Base-by-base conservation (phyloP, 1,140 invertebrate species). In the Drosophila asahinai region DNA sequence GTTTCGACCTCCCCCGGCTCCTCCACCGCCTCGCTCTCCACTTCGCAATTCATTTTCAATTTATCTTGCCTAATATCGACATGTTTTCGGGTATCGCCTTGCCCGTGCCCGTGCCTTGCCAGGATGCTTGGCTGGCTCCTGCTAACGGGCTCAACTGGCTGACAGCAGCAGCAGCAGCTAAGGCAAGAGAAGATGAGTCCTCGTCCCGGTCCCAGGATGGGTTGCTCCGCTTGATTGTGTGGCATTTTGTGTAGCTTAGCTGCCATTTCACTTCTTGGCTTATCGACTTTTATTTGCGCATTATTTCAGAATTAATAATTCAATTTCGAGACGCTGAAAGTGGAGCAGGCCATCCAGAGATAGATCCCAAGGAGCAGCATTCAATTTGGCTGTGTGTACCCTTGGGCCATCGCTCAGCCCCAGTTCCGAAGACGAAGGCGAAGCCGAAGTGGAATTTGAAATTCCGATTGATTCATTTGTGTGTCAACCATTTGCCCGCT, bases 11-110 rank as follows among this genome's bases (percentile, higher is more conserved):
- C 49, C 36, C 19, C 15, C n/a, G 7, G 17, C 27, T 54, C 25
- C 22, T 22, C 9, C 25, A 14, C 11, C 47, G 33, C 27, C 51
- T 38, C 60, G 58, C 51, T 64, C 72, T 77, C 60, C 64, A 60
- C 70, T 86, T 82, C 58, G 78, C 84, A 90, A 89, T 81, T 90
- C 83, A 80, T 86, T 86, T 86, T 89, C 84, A 89, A 89, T 89
- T 89, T 89, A 89, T 90, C 84, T 90, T 79, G 86, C 86, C 84
- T 90, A 90, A 89, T 89, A 90, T 90, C 86, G 86, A 89, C 86
- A 89, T 86, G 82, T 74, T 86, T 70, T 75, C 74, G 77, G 67
- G 82, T 65, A 66, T 62, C 64, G 68, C 43, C 70, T 65, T 65
- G 33, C 33, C 33, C 33, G 33, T 65, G 11, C 33, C 33, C 33